Evolutionary conservation across 1,140 invertebrate genomes (phyloP).

Genomic region (Drosophila trapezifrons): DNA sequence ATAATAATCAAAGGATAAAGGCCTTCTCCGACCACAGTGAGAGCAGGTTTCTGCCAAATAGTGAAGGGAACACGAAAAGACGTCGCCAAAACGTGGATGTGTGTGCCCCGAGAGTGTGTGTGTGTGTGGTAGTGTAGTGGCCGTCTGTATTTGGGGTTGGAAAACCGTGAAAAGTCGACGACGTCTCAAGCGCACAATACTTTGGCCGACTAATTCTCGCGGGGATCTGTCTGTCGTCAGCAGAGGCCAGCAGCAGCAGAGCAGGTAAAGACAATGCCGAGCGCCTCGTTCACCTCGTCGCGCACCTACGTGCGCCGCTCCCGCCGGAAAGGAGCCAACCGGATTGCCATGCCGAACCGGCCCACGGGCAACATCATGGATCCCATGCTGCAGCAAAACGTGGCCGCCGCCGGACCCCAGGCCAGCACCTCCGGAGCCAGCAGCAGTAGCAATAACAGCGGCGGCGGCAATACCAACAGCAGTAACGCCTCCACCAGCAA

Average conservation of each 20-base stretch:
- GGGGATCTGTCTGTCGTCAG: slow-evolving; percentile 17
- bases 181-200: slow-evolving; percentile 41
- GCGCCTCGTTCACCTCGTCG: slow-evolving; percentile 94
- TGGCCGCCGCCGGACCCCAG: slow-evolving; percentile 85
- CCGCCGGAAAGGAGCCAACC: slow-evolving; percentile 92
- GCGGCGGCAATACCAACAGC: slow-evolving; percentile 5
- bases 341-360: slow-evolving; percentile 91
- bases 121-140: slow-evolving; percentile 44
- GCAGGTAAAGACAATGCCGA: slow-evolving; percentile 90
- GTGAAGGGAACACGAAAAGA: slow-evolving; percentile 62
- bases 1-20: slow-evolving; percentile 17
- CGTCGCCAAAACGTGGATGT: slow-evolving; percentile 48
- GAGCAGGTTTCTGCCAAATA: slow-evolving; percentile 12
- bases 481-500: slow-evolving; percentile 9
- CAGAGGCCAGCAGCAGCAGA: neutral
- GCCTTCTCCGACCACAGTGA: slow-evolving; percentile 1
- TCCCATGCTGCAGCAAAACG: slow-evolving; percentile 87
- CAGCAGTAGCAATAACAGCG: slow-evolving; percentile 11
- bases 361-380: slow-evolving; percentile 86
- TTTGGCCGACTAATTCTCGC: slow-evolving; percentile 37
- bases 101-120: slow-evolving; percentile 30
- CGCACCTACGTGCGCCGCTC: slow-evolving; percentile 92
- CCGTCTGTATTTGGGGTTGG: slow-evolving; percentile 64
- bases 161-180: slow-evolving; percentile 66
- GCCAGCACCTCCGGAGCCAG: slow-evolving; percentile 34